These are phyloP conservation scores for Cataglyphis livida DNA, from an alignment of 2,888 invertebrate genomes.

Conservation along the genomic window DNA sequence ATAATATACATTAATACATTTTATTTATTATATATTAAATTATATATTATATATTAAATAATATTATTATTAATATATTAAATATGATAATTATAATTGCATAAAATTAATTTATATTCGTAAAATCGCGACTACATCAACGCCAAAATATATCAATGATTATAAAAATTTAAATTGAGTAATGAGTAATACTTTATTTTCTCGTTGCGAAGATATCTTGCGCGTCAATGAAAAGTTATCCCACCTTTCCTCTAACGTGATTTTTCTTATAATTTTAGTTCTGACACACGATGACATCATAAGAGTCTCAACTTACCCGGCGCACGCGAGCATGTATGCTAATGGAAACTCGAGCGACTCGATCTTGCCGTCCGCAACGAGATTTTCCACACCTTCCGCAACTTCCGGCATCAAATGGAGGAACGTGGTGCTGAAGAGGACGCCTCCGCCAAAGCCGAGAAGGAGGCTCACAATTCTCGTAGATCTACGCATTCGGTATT, in stretches of 20 bases:
- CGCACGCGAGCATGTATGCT: conserved; percentile 91
- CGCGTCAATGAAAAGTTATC: neutral
- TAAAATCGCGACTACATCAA: neutral
- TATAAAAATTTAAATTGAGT: neutral
- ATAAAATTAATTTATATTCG: neutral
- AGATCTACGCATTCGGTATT: conserved; percentile 71
- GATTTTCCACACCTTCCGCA: conserved; percentile 88
- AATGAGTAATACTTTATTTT: neutral
- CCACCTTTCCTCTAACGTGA: neutral
- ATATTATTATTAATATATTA: neutral
- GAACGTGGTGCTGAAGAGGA: conserved; percentile 93
- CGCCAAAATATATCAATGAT: neutral
- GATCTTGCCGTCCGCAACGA: conserved; percentile 86
- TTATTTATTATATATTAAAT: neutral
- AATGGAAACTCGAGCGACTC: conserved; percentile 88
- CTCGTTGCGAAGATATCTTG: neutral
- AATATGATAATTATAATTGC: neutral
- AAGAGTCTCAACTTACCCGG: conserved; percentile 77
- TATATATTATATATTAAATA: neutral
- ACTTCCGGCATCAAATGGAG: conserved; percentile 94
- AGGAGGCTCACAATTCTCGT: conserved; percentile 87
- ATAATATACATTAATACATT: neutral
- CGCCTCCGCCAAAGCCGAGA: conserved; percentile 94
- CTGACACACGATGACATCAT: conserved; percentile 9
- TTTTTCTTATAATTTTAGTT: neutral